Base-by-base conservation (phyloP, 2,888 invertebrate genomes). In the Leptothorax acervorum region DNA sequence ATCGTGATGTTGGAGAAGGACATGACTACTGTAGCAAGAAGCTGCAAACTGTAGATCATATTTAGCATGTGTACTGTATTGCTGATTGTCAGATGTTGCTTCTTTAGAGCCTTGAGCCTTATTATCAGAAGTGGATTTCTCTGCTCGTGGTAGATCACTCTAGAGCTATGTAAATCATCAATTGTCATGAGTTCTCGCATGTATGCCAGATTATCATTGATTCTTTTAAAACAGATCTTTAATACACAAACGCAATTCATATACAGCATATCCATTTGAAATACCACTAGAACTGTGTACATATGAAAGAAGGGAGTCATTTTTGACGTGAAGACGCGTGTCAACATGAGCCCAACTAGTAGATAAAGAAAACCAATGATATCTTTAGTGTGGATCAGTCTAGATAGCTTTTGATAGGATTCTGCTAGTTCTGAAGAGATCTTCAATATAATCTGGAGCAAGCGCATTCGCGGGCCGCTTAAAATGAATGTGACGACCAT, bases 301-400 rank as follows among this genome's bases (percentile, higher is more conserved):
- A 9, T 8, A 8, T 48, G 15, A 48, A 48, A 15, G 1, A 48
- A 15, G 3, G 45, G 3, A 15, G 12, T 15, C 0, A 51, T 1
- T 6, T 51, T 8, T 4, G 1, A n/a, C 51, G 3, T 4, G 48
- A 4, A 3, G 0, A n/a, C 1, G 3, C 0, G 6, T 18, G 1
- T 2, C 18, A n/a, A 51, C 8, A 51, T 51, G 5, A 6, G 1
- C n/a, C 1, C 51, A 51, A 51, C 2, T n/a, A 51, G 8, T n/a
- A 51, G 8, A 51, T 1, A 51, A 4, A 48, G 12, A 48, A n/a
- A n/a, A 53, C 53, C n/a, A 23, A 53, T 9, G 53, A 53, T 42
- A 23, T 63, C 39, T 5, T 63, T 63, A 2, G n/a, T 4, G 5
- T 63, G 23, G 0, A 63, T 42, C 3, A n/a, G 18, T 63, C 23